phyloP scores from a whole-genome alignment of 1,140 invertebrate species.

The Drosophila pseudoobscura region DNA sequence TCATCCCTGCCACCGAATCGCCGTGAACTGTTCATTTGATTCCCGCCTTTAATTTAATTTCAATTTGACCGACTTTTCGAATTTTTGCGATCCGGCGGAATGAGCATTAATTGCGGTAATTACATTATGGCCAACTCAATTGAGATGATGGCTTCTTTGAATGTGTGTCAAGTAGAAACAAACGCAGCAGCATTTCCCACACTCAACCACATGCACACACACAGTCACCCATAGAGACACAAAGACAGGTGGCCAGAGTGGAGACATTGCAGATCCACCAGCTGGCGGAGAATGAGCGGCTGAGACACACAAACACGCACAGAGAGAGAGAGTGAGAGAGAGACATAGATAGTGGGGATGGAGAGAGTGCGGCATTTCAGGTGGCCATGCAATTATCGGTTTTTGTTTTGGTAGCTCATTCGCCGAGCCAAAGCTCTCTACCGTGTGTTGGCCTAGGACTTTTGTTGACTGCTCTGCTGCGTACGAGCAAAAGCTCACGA shows the following conservation, averaged over 20 bases:
- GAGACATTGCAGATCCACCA: slow-evolving; percentile 43
- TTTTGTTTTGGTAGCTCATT: slow-evolving; percentile 74
- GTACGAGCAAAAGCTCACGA: slow-evolving; percentile 58
- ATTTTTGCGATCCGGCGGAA: slow-evolving; percentile 12
- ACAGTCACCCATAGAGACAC: background rate
- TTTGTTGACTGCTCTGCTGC: slow-evolving; percentile 7
- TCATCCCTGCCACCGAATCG: too few relatives aligned
- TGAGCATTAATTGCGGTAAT: slow-evolving; percentile 46
- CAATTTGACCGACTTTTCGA: background rate
- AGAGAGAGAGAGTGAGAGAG: slow-evolving; percentile 5
- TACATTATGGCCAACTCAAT: slow-evolving; percentile 55
- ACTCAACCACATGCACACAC: background rate
- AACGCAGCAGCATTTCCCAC: slow-evolving; percentile 17
- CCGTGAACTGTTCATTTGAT: too few relatives aligned
- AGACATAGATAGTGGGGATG: slow-evolving; percentile 14
- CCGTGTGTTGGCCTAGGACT: slow-evolving; percentile 72
- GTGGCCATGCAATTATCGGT: slow-evolving; percentile 74
- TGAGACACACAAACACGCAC: slow-evolving; percentile 1
- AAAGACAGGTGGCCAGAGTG: slow-evolving; percentile 61
- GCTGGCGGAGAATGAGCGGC: slow-evolving; percentile 23
- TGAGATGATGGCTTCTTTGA: slow-evolving; percentile 30
- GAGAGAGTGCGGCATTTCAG: slow-evolving; percentile 33
- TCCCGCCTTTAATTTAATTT: too few relatives aligned
- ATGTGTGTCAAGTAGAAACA: slow-evolving; percentile 58
- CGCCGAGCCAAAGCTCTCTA: slow-evolving; percentile 61